Evolutionary conservation across 1,140 invertebrate genomes (phyloP).

Genomic region (Cydia fagiglandana): DNA sequence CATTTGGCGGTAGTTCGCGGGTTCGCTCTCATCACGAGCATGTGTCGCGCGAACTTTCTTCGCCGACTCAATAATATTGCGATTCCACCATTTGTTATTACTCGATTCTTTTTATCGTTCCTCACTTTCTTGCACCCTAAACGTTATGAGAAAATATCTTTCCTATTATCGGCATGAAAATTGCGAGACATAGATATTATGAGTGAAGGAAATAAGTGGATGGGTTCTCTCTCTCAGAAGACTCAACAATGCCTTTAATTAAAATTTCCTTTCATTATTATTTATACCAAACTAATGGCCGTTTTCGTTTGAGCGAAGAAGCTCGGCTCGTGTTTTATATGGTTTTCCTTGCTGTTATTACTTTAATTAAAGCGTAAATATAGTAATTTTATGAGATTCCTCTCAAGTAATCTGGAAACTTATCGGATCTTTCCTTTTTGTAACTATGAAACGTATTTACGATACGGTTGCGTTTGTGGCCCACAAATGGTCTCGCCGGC

Average conservation of each 20-base stretch:
- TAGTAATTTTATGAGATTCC: background rate
- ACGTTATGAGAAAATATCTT: conserved; percentile 1
- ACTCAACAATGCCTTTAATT: conserved; percentile 23
- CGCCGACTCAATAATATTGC: conserved; percentile 25
- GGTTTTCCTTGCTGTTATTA: background rate
- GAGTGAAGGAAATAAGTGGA: conserved; percentile 10
- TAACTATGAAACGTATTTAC: background rate
- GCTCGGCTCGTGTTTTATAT: background rate
- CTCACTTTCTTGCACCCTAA: background rate
- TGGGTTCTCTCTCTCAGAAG: conserved; percentile 5
- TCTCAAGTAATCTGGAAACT: background rate
- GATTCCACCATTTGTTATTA: conserved; percentile 5
- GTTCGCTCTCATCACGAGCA: conserved; percentile 13
- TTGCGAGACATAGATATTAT: background rate
- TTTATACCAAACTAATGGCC: conserved; percentile 25
- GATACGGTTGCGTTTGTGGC: no score
- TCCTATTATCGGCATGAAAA: conserved; percentile 1
- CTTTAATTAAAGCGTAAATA: background rate
- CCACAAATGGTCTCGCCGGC: no score
- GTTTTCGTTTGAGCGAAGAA: conserved; percentile 11
- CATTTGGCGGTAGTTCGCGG: conserved; percentile 1
- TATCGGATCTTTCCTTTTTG: background rate
- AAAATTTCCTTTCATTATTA: conserved; percentile 25
- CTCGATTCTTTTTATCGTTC: conserved; percentile 14
- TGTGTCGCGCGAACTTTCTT: conserved; percentile 22